Evolutionary conservation across 2,797 vertebrate genomes (phyloP).

Genomic region (Ctenochaetus hawaiiensis): DNA sequence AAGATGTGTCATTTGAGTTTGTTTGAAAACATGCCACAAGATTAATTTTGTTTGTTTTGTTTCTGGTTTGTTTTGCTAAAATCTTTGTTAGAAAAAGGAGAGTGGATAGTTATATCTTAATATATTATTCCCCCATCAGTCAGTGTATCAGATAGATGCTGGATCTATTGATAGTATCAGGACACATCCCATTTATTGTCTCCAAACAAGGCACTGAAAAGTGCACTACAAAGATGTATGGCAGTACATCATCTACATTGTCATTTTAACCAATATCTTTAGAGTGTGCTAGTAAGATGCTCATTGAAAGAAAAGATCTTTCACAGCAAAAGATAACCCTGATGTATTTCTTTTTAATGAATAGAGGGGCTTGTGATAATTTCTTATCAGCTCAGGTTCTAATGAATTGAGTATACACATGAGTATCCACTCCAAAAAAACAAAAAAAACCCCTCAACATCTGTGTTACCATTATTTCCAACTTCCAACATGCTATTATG

Average conservation of each 20-base stretch:
- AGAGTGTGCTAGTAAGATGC: not conserved
- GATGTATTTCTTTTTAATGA: constrained; percentile 1
- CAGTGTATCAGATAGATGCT: not conserved
- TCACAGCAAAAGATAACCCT: not conserved
- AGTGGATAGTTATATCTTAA: not conserved
- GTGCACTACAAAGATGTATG: not conserved
- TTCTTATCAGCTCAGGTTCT: not conserved
- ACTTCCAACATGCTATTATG: too few species aligned
- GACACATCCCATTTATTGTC: constrained; percentile 2
- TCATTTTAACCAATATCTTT: not conserved
- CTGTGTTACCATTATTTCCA: too few species aligned
- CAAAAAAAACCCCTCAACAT: too few species aligned
- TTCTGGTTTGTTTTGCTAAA: not conserved
- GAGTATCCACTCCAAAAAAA: too few species aligned
- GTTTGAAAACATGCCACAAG: too few species aligned
- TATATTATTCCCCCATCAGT: not conserved
- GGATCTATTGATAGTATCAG: not conserved
- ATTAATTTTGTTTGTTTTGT: not conserved
- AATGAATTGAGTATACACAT: not conserved
- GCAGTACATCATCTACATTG: not conserved
- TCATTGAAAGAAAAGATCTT: not conserved
- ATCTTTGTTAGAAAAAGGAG: too few species aligned
- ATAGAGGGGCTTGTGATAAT: not conserved
- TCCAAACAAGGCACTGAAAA: not conserved
- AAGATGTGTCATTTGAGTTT: too few species aligned